Conservation (phyloP, 2,797 vertebrate genomes). For the Heterohyrax brucei region DNA sequence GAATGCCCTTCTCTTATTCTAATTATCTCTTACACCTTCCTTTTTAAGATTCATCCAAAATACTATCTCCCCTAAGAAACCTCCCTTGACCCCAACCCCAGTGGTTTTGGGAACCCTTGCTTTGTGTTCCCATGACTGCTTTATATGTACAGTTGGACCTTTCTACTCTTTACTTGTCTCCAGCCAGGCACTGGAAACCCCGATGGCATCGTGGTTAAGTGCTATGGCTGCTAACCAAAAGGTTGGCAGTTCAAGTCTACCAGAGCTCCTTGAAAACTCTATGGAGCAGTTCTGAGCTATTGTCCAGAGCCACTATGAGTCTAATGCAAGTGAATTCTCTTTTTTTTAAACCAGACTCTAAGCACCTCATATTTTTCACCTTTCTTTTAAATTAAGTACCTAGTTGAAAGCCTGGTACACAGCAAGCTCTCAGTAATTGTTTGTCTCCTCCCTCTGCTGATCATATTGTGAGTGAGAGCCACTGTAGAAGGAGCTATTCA, state of each 20-base stretch:
- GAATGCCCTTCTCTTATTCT: background rate
- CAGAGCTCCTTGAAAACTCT: no score
- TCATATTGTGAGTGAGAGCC: background rate
- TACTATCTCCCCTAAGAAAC: background rate
- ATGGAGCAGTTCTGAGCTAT: no score
- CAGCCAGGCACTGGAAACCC: background rate
- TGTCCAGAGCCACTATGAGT: no score
- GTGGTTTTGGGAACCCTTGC: background rate
- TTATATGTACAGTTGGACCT: background rate
- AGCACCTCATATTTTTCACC: background rate
- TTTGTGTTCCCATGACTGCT: background rate
- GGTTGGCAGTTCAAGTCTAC: no score
- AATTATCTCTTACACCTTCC: background rate
- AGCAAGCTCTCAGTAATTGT: background rate
- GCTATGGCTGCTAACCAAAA: no score
- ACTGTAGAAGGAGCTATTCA: background rate
- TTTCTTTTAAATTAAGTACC: background rate
- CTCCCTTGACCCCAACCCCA: background rate
- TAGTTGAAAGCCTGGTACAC: background rate
- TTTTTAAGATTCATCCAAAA: background rate
- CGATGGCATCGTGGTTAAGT: no score
- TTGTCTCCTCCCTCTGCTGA: background rate
- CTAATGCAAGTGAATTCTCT: no score
- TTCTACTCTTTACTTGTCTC: background rate
- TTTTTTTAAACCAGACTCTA: background rate